Evolutionary conservation across 2,113 vertebrate genomes (phyloP).

Genomic region (Nymphicus hollandicus): DNA sequence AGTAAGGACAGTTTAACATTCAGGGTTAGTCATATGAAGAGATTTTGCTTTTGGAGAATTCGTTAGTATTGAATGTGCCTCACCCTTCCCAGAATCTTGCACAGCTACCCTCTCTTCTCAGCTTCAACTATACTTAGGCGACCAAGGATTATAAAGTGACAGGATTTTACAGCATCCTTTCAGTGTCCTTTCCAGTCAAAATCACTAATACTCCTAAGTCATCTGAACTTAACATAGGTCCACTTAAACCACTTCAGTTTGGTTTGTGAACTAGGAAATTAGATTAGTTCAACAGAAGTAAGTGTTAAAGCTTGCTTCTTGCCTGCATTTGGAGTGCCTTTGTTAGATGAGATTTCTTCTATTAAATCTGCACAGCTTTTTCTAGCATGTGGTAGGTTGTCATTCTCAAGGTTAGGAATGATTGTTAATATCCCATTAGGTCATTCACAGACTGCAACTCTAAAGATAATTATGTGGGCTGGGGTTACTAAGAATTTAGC

Average conservation of each 20-base stretch:
- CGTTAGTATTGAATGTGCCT: neutral
- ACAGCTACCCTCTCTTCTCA: neutral
- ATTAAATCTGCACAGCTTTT: neutral
- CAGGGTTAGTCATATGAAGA: neutral
- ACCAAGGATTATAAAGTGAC: neutral
- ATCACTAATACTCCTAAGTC: neutral
- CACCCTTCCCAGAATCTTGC: neutral
- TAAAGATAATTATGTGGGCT: neutral
- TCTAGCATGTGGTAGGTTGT: neutral
- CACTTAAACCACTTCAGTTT: neutral
- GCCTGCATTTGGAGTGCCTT: neutral
- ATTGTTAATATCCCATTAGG: neutral
- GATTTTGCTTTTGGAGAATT: neutral
- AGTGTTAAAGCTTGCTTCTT: neutral
- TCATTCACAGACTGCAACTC: neutral
- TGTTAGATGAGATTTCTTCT: neutral
- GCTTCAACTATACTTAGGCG: neutral
- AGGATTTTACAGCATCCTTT: neutral
- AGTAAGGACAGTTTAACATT: neutral
- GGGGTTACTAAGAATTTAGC: neutral
- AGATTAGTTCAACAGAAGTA: neutral
- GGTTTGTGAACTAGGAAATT: neutral
- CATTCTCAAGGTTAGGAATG: neutral
- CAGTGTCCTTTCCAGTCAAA: neutral
- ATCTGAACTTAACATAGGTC: neutral